A percentile compares a stretch with the other conserved stretches of the same genome.
phyloP scores from a whole-genome alignment of 2,113 vertebrate species.

The Pachypanchax playfairii region DNA sequence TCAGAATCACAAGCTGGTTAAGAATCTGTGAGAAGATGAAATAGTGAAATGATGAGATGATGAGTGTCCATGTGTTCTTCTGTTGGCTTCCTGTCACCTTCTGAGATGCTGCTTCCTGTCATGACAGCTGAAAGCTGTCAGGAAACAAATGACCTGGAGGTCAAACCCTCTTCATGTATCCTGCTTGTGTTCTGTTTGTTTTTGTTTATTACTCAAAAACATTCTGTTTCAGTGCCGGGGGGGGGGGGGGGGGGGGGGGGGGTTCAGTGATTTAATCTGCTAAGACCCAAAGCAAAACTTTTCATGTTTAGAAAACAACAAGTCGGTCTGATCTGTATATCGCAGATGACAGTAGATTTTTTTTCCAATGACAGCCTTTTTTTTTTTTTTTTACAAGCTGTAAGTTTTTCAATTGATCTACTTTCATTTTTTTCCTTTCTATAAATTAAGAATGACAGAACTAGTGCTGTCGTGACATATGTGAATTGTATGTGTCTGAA shows the following conservation, averaged over 20 bases:
- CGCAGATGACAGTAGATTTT: too few relatives aligned
- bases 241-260: too few relatives aligned
- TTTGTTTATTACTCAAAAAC: not conserved
- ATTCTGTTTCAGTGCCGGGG: too few relatives aligned
- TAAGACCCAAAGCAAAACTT: not conserved
- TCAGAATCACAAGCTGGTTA: not conserved
- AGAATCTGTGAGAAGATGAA: not conserved
- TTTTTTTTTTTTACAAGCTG: too few relatives aligned
- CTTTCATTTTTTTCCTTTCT: too few relatives aligned
- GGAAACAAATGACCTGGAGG: constrained; percentile 29
- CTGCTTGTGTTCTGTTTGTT: not conserved
- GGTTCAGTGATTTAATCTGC: not conserved
- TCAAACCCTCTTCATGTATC: constrained; percentile 23
- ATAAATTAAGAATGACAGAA: too few relatives aligned
- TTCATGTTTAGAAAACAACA: constrained; percentile 31
- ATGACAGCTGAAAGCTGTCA: constrained; percentile 28
- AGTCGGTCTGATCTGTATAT: not conserved
- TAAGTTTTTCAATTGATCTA: too few relatives aligned
- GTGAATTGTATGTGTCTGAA: too few relatives aligned
- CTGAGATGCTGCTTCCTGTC: constrained; percentile 52
- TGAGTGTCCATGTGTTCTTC: constrained; percentile 32
- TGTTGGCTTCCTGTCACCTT: constrained; percentile 59
- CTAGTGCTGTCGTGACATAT: too few relatives aligned
- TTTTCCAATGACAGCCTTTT: too few relatives aligned
- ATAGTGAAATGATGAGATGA: constrained; percentile 4